Evolutionary conservation across 2,113 vertebrate genomes (phyloP).

Genomic region (Lontra canadensis): DNA sequence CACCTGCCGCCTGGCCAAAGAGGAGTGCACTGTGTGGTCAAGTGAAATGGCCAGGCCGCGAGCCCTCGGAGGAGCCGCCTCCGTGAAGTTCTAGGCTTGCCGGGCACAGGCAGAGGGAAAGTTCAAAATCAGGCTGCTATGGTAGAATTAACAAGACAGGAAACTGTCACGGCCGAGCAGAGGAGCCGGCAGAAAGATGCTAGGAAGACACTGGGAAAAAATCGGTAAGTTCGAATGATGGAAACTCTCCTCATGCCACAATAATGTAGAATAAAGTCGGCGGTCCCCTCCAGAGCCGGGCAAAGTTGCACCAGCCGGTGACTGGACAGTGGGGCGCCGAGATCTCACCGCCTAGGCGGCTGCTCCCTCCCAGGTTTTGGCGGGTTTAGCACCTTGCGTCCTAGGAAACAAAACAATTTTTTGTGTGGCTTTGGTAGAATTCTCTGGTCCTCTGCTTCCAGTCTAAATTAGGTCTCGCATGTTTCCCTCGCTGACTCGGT

Average conservation of each 20-base stretch:
- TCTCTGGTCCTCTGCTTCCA: not conserved
- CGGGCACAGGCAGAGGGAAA: not conserved
- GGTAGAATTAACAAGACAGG: not conserved
- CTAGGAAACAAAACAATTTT: not conserved
- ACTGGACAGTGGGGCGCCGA: not conserved
- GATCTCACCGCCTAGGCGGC: not conserved
- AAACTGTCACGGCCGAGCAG: not conserved
- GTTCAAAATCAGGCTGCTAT: not conserved
- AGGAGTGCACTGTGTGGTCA: not conserved
- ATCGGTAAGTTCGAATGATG: not conserved
- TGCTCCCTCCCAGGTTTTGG: not conserved
- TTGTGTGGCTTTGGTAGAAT: not conserved
- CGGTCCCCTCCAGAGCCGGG: not conserved
- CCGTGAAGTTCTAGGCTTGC: not conserved
- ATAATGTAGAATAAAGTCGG: not conserved
- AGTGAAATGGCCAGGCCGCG: not conserved
- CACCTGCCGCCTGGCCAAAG: not conserved
- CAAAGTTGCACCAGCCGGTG: not conserved
- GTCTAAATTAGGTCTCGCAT: not conserved
- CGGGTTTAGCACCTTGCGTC: constrained; percentile 17
- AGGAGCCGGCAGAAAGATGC: not conserved
- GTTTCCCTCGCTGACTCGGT: not conserved
- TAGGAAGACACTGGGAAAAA: not conserved
- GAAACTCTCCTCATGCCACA: not conserved
- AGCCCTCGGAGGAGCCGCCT: not conserved